Conservation (phyloP, 1,140 invertebrate genomes). For the Penaeus japonicus region DNA sequence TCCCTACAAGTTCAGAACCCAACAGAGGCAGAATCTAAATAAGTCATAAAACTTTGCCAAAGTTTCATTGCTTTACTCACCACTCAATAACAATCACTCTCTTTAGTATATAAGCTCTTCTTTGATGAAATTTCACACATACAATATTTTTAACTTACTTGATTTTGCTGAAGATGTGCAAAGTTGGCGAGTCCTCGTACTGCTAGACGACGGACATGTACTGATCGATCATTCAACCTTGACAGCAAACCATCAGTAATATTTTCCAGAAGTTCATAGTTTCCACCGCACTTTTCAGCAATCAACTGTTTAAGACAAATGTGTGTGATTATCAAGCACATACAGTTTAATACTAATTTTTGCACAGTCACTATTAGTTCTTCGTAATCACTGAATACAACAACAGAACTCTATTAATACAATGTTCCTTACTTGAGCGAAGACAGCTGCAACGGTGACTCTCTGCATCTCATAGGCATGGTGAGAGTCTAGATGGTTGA, state of each 20-base stretch:
- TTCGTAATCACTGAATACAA: background rate
- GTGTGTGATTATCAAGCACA: background rate
- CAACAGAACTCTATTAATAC: background rate
- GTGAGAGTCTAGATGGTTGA: slow-evolving; percentile 26
- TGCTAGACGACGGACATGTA: slow-evolving; percentile 47
- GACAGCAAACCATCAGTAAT: slow-evolving; percentile 50
- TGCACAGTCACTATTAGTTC: background rate
- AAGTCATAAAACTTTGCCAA: too few species aligned
- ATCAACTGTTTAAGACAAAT: slow-evolving; percentile 41
- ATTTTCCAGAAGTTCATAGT: slow-evolving; percentile 55
- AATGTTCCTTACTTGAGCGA: slow-evolving; percentile 31
- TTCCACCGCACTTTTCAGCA: slow-evolving; percentile 57
- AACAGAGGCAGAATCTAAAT: too few species aligned
- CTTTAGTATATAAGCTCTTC: too few species aligned
- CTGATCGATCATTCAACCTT: slow-evolving; percentile 49
- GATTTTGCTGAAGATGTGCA: slow-evolving; percentile 53
- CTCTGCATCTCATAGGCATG: slow-evolving; percentile 50
- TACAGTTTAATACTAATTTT: background rate
- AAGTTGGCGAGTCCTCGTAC: slow-evolving; percentile 56
- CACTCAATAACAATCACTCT: background rate
- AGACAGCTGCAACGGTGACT: slow-evolving; percentile 34
- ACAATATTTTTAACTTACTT: slow-evolving; percentile 25
- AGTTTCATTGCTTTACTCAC: background rate
- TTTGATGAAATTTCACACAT: too few species aligned
- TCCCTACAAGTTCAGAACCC: too few species aligned